Evolutionary conservation across 2,113 vertebrate species (phyloP).

Genomic region (Peromyscus leucopus): DNA sequence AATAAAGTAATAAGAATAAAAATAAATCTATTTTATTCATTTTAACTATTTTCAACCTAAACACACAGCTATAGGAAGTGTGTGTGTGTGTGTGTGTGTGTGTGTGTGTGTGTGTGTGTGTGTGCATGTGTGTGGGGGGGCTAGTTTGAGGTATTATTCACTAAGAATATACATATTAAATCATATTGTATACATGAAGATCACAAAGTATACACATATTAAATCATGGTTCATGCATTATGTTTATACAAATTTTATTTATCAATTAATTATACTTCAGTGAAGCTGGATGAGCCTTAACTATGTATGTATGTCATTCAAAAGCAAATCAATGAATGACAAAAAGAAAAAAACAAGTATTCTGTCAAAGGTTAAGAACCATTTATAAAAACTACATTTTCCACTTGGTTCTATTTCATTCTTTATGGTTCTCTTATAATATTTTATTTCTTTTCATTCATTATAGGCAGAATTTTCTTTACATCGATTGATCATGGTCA

Average conservation of each 20-base stretch:
- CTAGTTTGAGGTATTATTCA: not conserved
- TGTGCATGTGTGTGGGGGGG: not conserved
- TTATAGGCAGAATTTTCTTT: not conserved
- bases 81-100: not conserved
- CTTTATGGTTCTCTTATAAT: constrained; percentile 29
- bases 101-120: too few relatives aligned
- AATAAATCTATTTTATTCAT: not conserved
- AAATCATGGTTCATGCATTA: not conserved
- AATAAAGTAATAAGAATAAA: not conserved
- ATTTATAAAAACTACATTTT: not conserved
- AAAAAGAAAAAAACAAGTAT: not conserved
- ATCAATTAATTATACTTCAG: not conserved
- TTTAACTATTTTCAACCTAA: not conserved
- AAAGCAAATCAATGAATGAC: constrained; percentile 3
- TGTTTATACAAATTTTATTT: not conserved
- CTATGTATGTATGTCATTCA: not conserved
- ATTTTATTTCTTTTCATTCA: not conserved
- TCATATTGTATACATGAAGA: not conserved
- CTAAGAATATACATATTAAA: not conserved
- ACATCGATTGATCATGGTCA: not conserved
- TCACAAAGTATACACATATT: not conserved
- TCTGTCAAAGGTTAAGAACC: not conserved
- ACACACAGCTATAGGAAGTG: not conserved
- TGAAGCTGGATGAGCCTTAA: not conserved
- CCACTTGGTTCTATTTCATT: not conserved